Evolutionary conservation across 2,888 invertebrate species (phyloP), one percentile per base, ranked within the genome.

Genomic region (Nomada fabriciana): DNA sequence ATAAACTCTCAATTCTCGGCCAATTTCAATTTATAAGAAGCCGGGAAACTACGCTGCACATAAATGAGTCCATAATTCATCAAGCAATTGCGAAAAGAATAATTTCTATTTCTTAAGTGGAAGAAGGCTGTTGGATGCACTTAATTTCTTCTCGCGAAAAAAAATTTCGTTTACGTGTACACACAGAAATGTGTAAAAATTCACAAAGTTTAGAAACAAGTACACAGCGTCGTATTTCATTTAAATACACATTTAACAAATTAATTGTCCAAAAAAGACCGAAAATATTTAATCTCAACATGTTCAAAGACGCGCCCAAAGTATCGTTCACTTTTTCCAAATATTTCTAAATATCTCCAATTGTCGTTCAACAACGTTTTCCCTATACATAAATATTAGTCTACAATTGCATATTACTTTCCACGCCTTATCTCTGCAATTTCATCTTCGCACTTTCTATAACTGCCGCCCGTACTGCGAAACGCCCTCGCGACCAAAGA

Each of bases 1-100:
- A 75, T 68, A 75, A 75, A 75, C 68, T 74, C 59, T 59, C 68
- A 11, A 65, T 74, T 43, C 50, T 50, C 3, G 36, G 36, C 50
- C 59, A 55, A 36, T 60, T 65, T 67, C 67, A 50, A 74, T 74
- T 74, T 67, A 59, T 23, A 67, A 67, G 47, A 23, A 65, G 43
- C 0, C 73, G 18, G 43, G 13, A 20, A 57, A 65, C 43, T 65
- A 43, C 43, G 15, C 11, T 43, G 25, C 72, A 55, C 55, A 64
- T 72, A 43, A 72, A 13, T 42, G 20, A 42, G 43, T 72, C 42
- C 55, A 43, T 55, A 42, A 64, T 72, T 72, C 53, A 43, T 55
- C 25, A 43, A 53, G 13, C 60, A 42, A 61, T 61, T 36, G 29
- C 10, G 7, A 23, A 23, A 15, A 15, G 25, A 47, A 47, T 15